Conservation (phyloP, 2,888 invertebrate genomes). For the Pyrgus malvae region DNA sequence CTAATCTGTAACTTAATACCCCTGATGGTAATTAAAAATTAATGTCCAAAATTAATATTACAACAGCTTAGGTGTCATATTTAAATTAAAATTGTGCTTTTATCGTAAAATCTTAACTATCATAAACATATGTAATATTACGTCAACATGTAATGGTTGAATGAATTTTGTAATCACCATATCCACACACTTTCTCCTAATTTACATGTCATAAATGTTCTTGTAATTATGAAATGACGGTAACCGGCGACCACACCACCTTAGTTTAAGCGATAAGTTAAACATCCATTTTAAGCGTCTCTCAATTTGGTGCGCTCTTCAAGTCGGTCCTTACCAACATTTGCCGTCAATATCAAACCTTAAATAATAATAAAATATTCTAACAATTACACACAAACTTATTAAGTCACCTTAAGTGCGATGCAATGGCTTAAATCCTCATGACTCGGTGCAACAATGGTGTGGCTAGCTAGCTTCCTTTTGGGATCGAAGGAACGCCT, state of each 20-base stretch:
- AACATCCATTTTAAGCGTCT: too few species aligned
- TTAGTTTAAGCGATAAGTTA: not conserved
- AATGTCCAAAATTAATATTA: not conserved
- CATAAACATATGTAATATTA: not conserved
- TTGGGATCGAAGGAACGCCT: too few species aligned
- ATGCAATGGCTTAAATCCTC: too few species aligned
- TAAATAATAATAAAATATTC: too few species aligned
- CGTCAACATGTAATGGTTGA: not conserved
- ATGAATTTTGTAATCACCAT: conserved; percentile 17
- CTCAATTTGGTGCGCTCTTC: too few species aligned
- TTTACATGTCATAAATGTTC: conserved; percentile 19
- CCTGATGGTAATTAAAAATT: not conserved
- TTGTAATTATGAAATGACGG: conserved; percentile 8
- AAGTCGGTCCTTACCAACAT: too few species aligned
- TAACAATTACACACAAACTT: too few species aligned
- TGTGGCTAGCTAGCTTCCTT: too few species aligned
- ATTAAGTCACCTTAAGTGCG: too few species aligned
- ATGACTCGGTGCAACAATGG: too few species aligned
- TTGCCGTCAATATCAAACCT: too few species aligned
- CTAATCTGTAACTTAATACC: too few species aligned
- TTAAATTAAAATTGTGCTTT: not conserved
- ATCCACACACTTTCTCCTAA: conserved; percentile 32
- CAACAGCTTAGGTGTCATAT: not conserved
- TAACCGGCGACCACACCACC: not conserved
- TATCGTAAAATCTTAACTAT: not conserved